phyloP scores from a whole-genome alignment of 2,797 vertebrate genomes.

The Sebastes paucispinis region DNA sequence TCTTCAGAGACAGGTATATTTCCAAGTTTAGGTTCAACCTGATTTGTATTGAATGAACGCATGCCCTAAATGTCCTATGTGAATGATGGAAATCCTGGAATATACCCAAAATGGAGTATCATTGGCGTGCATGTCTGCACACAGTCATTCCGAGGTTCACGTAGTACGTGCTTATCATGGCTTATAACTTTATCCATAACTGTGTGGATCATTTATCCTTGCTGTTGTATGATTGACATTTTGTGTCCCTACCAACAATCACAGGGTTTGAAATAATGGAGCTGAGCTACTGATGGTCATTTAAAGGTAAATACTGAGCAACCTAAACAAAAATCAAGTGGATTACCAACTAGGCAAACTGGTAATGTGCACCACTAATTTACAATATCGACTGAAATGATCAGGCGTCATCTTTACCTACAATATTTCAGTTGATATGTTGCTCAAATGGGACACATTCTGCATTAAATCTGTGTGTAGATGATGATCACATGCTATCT shows the following conservation, averaged over 20 bases:
- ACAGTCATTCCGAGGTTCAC: background rate
- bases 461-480: background rate
- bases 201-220: background rate
- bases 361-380: background rate
- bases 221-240: background rate
- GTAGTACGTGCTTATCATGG: background rate
- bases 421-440: background rate
- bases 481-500: background rate
- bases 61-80: conserved; percentile 1
- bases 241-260: background rate
- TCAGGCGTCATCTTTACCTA: background rate
- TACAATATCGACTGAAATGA: background rate
- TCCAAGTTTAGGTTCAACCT: background rate
- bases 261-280: background rate
- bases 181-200: background rate
- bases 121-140: background rate
- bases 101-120: background rate
- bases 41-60: background rate
- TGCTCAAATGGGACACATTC: no score
- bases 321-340: background rate
- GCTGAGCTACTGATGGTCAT: background rate
- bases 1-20: background rate
- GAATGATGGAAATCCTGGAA: background rate
- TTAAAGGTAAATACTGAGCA: background rate
- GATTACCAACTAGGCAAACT: background rate